phyloP scores from a whole-genome alignment of 2,113 vertebrate genomes.

The Gnathonemus longibarbis region DNA sequence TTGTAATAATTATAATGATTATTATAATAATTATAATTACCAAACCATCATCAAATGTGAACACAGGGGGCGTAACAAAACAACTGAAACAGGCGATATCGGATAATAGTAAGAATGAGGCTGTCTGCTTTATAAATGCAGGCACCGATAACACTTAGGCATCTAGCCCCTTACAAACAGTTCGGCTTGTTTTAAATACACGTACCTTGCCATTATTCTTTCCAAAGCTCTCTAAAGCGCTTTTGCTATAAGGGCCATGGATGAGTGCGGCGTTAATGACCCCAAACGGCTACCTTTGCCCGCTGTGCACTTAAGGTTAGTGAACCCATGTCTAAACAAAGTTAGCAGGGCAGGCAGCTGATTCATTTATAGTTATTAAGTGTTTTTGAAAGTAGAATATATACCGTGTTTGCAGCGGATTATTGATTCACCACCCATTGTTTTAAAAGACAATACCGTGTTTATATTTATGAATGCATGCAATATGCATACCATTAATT shows the following conservation, averaged over 20 bases:
- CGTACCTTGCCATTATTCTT: slow-evolving; percentile 34
- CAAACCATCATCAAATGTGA: not conserved
- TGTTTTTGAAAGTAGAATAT: not conserved
- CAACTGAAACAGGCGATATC: not conserved
- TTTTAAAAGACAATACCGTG: not conserved
- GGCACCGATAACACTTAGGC: not conserved
- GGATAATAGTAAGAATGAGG: not conserved
- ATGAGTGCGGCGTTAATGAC: slow-evolving; percentile 10
- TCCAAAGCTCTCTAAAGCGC: not conserved
- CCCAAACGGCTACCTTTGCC: slow-evolving; percentile 19
- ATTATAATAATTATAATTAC: slow-evolving; percentile 1
- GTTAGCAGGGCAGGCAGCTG: not conserved
- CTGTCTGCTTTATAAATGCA: not conserved
- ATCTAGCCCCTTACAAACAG: not conserved
- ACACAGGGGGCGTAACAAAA: not conserved
- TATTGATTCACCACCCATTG: not conserved
- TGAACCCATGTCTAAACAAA: slow-evolving; percentile 48
- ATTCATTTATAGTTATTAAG: not conserved
- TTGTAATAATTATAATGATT: not conserved
- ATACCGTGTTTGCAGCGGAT: not conserved
- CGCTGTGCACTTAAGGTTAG: slow-evolving; percentile 47
- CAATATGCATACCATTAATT: not conserved
- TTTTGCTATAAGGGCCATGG: slow-evolving; percentile 3
- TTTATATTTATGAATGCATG: not conserved
- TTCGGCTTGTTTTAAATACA: not conserved